Evolutionary conservation across 2,888 invertebrate species (phyloP).

Genomic region (Rapana venosa): DNA sequence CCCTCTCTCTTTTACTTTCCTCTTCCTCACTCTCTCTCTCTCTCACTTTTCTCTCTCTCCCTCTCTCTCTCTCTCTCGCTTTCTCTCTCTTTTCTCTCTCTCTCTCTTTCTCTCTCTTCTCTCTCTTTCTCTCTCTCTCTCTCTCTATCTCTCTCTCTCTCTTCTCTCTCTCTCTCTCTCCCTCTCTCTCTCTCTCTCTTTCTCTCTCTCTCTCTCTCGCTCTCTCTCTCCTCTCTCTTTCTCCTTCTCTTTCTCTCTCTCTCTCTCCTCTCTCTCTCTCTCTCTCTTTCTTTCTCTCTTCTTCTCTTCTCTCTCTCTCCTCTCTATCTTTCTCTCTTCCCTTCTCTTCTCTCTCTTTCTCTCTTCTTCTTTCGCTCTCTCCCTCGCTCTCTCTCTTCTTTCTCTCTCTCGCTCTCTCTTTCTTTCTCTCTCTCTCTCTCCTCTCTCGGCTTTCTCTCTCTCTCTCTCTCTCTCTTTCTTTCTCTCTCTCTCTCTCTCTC

Average conservation of each 20-base stretch:
- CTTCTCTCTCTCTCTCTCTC: background rate
- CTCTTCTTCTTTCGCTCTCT: background rate
- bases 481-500: background rate
- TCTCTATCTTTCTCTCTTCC: background rate
- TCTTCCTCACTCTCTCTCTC: too few species aligned
- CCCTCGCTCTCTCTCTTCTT: background rate
- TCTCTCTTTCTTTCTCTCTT: background rate
- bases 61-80: background rate
- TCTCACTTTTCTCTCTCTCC: too few species aligned
- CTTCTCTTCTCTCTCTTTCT: background rate
- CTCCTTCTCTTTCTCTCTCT: background rate
- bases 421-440: background rate
- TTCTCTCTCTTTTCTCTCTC: background rate
- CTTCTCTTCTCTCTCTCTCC: background rate
- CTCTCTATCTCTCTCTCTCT: too few species aligned
- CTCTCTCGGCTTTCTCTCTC: background rate
- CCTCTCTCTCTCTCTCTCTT: background rate
- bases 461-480: background rate
- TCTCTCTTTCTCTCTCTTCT: background rate
- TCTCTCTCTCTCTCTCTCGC: background rate
- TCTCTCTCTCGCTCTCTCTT: background rate
- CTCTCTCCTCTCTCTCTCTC: background rate
- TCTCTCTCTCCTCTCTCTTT: background rate
- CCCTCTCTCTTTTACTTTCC: background rate
- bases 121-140: background rate